Evolutionary conservation across 2,888 invertebrate species (phyloP).

Genomic region (Nephrotoma flavescens): DNA sequence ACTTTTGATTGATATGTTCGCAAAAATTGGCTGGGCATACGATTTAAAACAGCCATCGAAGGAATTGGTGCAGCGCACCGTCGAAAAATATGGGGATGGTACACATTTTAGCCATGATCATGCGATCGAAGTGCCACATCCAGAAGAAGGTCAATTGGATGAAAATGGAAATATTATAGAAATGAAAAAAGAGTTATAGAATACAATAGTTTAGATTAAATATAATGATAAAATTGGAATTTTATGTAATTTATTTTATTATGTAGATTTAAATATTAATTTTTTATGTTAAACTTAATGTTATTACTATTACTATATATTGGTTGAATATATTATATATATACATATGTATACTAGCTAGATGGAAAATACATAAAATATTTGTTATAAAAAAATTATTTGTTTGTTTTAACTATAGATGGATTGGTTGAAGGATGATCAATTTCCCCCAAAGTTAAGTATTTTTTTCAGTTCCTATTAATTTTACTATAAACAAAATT

Average conservation of each 20-base stretch:
- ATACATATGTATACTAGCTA: neutral
- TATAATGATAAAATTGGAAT: neutral
- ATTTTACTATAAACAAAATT: neutral
- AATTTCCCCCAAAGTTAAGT: too few relatives aligned
- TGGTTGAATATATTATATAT: neutral
- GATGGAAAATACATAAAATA: neutral
- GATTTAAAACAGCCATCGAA: constrained; percentile 53
- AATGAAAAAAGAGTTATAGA: neutral
- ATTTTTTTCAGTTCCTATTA: neutral
- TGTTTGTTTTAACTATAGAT: neutral
- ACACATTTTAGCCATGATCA: neutral
- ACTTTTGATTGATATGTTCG: constrained; percentile 50
- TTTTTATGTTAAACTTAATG: neutral
- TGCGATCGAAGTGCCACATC: neutral
- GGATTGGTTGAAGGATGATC: too few relatives aligned
- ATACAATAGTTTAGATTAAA: neutral
- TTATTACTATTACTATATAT: neutral
- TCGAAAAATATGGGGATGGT: constrained; percentile 33
- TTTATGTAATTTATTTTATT: neutral
- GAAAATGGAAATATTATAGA: neutral
- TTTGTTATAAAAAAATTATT: neutral
- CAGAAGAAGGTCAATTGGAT: neutral
- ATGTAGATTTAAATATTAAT: neutral
- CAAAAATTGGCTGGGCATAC: constrained; percentile 59
- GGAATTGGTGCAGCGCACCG: constrained; percentile 38